Evolutionary conservation across 2,797 vertebrate species (phyloP).

Genomic region (Hypotaenidia philippensis): DNA sequence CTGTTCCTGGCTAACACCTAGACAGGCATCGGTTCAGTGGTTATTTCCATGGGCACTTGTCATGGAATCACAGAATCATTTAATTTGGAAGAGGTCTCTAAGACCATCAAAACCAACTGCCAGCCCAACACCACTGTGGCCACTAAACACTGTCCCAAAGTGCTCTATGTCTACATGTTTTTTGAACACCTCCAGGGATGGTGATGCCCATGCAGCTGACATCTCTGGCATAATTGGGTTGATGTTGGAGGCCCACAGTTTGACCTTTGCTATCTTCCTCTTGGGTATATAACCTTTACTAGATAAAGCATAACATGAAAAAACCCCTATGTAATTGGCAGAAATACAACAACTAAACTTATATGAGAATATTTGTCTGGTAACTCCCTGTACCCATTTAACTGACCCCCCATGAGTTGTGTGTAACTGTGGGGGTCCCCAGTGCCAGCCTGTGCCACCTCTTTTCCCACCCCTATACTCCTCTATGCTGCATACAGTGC

Average conservation of each 20-base stretch:
- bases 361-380: background rate
- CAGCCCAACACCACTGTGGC: too few species aligned
- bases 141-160: too few species aligned
- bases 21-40: background rate
- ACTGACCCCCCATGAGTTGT: background rate
- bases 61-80: too few species aligned
- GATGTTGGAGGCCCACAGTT: background rate
- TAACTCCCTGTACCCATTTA: background rate
- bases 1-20: background rate
- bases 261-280: background rate
- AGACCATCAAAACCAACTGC: too few species aligned
- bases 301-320: background rate
- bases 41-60: accelerated
- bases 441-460: background rate
- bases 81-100: too few species aligned
- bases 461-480: background rate
- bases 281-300: background rate
- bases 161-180: too few species aligned
- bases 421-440: background rate
- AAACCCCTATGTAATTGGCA: background rate
- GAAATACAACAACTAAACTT: background rate
- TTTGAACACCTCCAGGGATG: too few species aligned
- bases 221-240: background rate
- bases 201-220: background rate
- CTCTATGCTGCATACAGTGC: accelerated